A percentile compares a stretch with the other conserved stretches of the same genome.
phyloP scores from a whole-genome alignment of 2,888 invertebrate species.

The Dryococelus australis region DNA sequence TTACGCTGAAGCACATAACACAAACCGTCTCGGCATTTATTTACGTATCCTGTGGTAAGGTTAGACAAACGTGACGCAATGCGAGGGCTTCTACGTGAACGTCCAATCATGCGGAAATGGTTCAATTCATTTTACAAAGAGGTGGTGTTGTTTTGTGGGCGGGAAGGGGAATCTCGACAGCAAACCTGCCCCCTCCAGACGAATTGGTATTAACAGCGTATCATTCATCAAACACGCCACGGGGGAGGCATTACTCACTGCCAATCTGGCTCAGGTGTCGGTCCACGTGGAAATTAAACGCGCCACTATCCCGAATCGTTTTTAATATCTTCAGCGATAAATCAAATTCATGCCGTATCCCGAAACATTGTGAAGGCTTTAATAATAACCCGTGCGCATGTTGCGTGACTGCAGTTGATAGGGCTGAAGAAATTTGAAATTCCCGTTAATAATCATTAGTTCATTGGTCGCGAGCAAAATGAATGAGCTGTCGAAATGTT shows the following conservation, averaged over 20 bases:
- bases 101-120: too few relatives aligned
- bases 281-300: background rate
- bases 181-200: background rate
- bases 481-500: too few relatives aligned
- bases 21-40: too few relatives aligned
- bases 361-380: background rate
- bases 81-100: too few relatives aligned
- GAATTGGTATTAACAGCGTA: background rate
- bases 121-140: background rate
- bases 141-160: background rate
- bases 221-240: conserved; percentile 16
- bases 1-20: too few relatives aligned
- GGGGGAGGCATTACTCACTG: conserved; percentile 3
- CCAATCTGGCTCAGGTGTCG: conserved; percentile 1
- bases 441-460: background rate
- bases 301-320: background rate
- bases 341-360: background rate
- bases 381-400: background rate
- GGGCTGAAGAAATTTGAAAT: background rate
- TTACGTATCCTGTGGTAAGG: too few relatives aligned
- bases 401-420: background rate
- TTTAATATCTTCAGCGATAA: background rate
- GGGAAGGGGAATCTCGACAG: background rate
- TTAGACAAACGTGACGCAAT: too few relatives aligned
- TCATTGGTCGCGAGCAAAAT: too few relatives aligned